Percentiles rank a stretch among this genome's conserved stretches.
Evolutionary conservation across 2,888 invertebrate species (phyloP).

Genomic region (Alloplasta piceator): DNA sequence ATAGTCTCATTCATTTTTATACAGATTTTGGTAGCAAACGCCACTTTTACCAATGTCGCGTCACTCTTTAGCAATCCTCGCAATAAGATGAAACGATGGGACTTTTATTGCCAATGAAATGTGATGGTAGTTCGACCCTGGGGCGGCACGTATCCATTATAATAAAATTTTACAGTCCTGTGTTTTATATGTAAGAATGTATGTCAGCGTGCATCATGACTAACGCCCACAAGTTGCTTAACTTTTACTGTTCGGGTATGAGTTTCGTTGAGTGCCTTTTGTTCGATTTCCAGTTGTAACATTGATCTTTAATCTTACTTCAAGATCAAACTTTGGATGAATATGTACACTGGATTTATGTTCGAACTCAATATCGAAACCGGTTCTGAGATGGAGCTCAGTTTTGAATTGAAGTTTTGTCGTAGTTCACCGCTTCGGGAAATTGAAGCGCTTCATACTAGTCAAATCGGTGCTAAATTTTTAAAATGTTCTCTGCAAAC

Average conservation of each 20-base stretch:
- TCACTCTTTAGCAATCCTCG: constrained; percentile 28
- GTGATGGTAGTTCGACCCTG: neutral
- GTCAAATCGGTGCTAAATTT: too few species aligned
- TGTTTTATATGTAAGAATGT: neutral
- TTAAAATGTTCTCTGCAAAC: too few species aligned
- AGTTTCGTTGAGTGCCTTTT: neutral
- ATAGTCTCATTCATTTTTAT: neutral
- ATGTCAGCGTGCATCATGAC: too few species aligned
- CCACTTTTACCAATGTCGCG: constrained; percentile 22
- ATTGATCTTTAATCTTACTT: too few species aligned
- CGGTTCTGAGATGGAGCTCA: too few species aligned
- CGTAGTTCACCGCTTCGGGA: too few species aligned
- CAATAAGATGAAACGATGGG: constrained; percentile 47
- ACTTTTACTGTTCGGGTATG: constrained; percentile 5
- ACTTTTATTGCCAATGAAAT: constrained; percentile 57
- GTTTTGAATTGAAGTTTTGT: too few species aligned
- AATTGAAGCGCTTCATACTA: too few species aligned
- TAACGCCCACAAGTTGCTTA: neutral
- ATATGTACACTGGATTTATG: too few species aligned
- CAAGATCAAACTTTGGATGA: too few species aligned
- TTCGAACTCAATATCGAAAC: too few species aligned
- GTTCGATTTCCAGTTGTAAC: too few species aligned
- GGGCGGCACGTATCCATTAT: neutral
- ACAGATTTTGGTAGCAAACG: neutral
- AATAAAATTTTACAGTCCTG: constrained; percentile 33